Conservation (phyloP, 2,888 invertebrate species). For the Nemoura dubitans region DNA sequence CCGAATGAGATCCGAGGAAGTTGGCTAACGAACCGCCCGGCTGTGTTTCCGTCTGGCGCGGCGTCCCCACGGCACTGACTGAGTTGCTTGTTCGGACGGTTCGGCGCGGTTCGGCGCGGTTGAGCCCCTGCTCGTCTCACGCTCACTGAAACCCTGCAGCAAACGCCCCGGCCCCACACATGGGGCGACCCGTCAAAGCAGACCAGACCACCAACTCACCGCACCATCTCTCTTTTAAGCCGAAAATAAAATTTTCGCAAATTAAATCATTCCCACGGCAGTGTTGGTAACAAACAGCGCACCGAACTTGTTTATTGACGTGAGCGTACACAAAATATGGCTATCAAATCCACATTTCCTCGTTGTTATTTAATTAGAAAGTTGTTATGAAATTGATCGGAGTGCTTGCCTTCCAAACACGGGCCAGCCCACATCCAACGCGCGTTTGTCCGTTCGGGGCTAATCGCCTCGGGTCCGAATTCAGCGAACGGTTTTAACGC, state of each 20-base stretch:
- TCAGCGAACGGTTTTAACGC: not conserved
- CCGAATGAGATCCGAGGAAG: not conserved
- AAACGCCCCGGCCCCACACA: not conserved
- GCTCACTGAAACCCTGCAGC: too few relatives aligned
- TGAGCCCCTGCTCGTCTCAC: too few relatives aligned
- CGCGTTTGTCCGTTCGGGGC: not conserved
- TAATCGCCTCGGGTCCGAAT: not conserved
- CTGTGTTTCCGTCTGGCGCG: not conserved
- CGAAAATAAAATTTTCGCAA: not conserved
- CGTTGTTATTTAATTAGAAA: slow-evolving; percentile 32
- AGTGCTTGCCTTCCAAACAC: not conserved
- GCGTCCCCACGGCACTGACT: too few relatives aligned
- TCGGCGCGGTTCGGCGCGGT: not conserved
- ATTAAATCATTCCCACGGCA: not conserved
- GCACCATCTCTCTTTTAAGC: not conserved
- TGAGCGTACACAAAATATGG: not conserved
- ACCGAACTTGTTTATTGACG: not conserved
- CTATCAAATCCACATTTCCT: slow-evolving; percentile 30
- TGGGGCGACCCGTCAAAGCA: not conserved
- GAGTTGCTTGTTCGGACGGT: not conserved
- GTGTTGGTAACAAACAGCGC: not conserved
- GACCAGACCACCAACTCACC: not conserved
- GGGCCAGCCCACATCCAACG: not conserved
- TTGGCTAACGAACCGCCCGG: not conserved
- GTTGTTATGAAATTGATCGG: slow-evolving; percentile 31